Evolutionary conservation across 2,797 vertebrate species (phyloP).

Genomic region (Falco novaeseelandiae): DNA sequence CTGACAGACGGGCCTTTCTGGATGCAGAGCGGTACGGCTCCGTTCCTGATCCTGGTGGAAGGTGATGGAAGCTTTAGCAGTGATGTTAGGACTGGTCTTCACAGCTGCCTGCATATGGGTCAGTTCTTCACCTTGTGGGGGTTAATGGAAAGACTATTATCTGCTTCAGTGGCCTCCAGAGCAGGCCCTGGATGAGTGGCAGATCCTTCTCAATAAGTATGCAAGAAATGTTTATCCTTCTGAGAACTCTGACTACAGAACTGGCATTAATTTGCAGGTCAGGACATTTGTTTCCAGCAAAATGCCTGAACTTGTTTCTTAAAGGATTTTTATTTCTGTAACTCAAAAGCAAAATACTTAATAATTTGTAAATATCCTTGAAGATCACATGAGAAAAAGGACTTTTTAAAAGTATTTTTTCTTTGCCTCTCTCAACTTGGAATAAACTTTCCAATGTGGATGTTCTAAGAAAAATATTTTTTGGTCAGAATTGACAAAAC

Average conservation of each 20-base stretch:
- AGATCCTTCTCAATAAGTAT: neutral
- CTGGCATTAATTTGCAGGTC: conserved; percentile 3
- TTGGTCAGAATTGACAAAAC: neutral
- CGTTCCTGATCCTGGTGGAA: neutral
- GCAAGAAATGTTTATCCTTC: conserved; percentile 35
- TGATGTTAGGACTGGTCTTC: neutral
- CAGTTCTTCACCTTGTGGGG: neutral
- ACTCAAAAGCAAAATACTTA: neutral
- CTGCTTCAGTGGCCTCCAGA: neutral
- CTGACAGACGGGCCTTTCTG: neutral
- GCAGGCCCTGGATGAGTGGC: neutral
- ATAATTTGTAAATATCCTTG: neutral
- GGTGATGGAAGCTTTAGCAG: neutral
- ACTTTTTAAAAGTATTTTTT: neutral
- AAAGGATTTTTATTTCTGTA: neutral
- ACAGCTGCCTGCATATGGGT: neutral
- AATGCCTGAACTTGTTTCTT: conserved; percentile 17
- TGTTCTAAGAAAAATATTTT: neutral
- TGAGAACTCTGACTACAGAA: neutral
- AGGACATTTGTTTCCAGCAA: conserved; percentile 16
- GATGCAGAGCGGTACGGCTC: neutral
- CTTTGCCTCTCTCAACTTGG: neutral
- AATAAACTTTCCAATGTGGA: neutral
- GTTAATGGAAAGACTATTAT: neutral
- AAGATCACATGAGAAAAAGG: neutral